A percentile compares a stretch with the other conserved stretches of the same genome.
phyloP scores from a whole-genome alignment of 2,888 invertebrate species.

The Camptogramma bilineatum region DNA sequence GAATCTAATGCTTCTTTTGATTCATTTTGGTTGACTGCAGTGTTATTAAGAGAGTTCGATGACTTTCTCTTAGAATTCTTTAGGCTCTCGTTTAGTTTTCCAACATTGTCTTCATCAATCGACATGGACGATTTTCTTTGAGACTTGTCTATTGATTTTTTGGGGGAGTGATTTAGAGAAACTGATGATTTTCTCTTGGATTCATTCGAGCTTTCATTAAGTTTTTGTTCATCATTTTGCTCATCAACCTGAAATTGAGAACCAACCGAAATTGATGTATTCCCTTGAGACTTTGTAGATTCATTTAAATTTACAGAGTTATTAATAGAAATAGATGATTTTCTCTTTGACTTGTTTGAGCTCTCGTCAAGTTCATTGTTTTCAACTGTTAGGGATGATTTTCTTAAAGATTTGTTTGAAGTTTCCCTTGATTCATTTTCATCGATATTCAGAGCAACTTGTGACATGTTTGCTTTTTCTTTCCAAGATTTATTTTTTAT shows the following conservation, averaged over 20 bases:
- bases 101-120: constrained; percentile 31
- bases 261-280: background rate
- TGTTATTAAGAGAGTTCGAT: constrained; percentile 56
- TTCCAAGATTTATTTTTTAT: constrained; percentile 7
- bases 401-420: constrained; percentile 33
- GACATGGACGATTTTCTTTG: constrained; percentile 16
- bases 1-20: constrained; percentile 13
- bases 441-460: constrained; percentile 1
- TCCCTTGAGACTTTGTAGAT: background rate
- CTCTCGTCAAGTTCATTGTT: constrained; percentile 23
- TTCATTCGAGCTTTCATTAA: constrained; percentile 31
- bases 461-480: constrained; percentile 16
- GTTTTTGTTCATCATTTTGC: constrained; percentile 1
- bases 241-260: background rate
- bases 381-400: constrained; percentile 25
- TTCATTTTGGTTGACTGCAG: constrained; percentile 51
- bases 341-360: constrained; percentile 39
- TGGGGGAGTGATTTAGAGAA: constrained; percentile 26
- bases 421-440: constrained; percentile 15
- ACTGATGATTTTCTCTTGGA: constrained; percentile 42
- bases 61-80: constrained; percentile 55
- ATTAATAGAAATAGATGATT: constrained; percentile 36
- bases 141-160: constrained; percentile 6
- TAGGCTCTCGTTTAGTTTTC: constrained; percentile 8
- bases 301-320: constrained; percentile 4